These are phyloP conservation scores for crab-eating macaque (Macaca fascicularis) DNA, from an alignment of 2,113 vertebrate genomes.

Conservation along the genomic window DNA sequence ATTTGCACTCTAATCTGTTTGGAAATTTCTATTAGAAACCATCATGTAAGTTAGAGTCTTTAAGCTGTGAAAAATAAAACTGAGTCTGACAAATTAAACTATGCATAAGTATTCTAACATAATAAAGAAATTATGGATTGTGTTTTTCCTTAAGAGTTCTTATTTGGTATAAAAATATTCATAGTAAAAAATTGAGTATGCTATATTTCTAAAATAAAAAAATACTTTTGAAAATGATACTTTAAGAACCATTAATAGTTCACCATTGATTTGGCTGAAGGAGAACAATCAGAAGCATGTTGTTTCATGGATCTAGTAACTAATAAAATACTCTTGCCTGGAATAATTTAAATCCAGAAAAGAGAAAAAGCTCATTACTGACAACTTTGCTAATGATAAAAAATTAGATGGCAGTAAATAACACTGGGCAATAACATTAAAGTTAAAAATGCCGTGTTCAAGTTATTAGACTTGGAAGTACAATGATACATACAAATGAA, in stretches of 20 bases:
- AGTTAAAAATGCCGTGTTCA: background rate
- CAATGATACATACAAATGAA: background rate
- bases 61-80: constrained; percentile 44
- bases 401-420: background rate
- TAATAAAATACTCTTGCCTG: background rate
- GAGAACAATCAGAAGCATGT: constrained; percentile 9
- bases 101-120: background rate
- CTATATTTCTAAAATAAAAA: constrained; percentile 12
- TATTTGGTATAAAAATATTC: constrained; percentile 33
- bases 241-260: constrained; percentile 4
- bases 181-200: background rate
- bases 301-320: constrained; percentile 27
- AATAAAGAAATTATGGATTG: background rate
- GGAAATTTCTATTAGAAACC: constrained; percentile 15
- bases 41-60: background rate
- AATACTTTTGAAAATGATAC: constrained; percentile 21
- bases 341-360: constrained; percentile 40
- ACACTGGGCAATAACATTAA: background rate
- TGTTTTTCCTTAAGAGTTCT: background rate
- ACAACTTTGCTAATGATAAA: constrained; percentile 35
- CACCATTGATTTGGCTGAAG: background rate
- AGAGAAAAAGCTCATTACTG: constrained; percentile 1
- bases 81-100: background rate
- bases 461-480: background rate
- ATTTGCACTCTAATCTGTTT: background rate